Percentiles rank a stretch among this genome's conserved stretches.
Evolutionary conservation across 2,888 invertebrate genomes (phyloP).

Genomic region (Amblyjoppa fuscipennis): DNA sequence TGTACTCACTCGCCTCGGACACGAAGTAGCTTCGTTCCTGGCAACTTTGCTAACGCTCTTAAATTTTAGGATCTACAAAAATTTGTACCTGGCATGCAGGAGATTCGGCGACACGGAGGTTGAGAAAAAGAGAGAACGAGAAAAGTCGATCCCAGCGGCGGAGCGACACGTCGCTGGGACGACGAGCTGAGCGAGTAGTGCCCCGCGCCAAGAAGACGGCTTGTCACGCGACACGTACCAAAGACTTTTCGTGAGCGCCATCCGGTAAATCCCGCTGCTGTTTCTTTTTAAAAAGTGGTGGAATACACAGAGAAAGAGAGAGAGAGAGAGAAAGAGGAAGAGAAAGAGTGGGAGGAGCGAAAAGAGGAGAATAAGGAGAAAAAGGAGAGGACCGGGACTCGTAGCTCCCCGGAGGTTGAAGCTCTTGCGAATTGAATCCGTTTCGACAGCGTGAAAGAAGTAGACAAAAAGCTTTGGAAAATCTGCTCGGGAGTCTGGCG

Average conservation of each 20-base stretch:
- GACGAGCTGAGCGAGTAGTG: slow-evolving; percentile 29
- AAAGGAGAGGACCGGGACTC: slow-evolving; percentile 33
- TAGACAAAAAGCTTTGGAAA: slow-evolving; percentile 70
- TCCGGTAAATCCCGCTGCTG: slow-evolving; percentile 50
- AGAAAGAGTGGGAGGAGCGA: slow-evolving; percentile 11
- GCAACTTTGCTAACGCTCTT: slow-evolving; percentile 19
- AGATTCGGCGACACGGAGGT: slow-evolving; percentile 20
- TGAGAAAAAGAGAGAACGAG: slow-evolving; percentile 1
- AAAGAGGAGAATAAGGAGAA: slow-evolving; percentile 42
- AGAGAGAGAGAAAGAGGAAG: slow-evolving; percentile 34
- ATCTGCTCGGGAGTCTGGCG: slow-evolving; percentile 64
- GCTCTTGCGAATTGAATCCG: slow-evolving; percentile 71
- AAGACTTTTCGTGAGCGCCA: slow-evolving; percentile 45
- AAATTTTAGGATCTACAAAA: slow-evolving; percentile 26
- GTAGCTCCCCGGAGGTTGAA: slow-evolving; percentile 61
- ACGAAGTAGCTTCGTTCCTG: slow-evolving; percentile 6
- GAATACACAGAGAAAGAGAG: slow-evolving; percentile 36
- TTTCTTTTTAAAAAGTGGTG: slow-evolving; percentile 52
- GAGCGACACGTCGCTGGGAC: slow-evolving; percentile 26
- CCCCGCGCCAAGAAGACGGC: slow-evolving; percentile 38
- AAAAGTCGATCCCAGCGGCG: slow-evolving; percentile 45
- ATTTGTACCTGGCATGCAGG: not conserved
- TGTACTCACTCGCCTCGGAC: not conserved
- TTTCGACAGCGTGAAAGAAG: slow-evolving; percentile 64
- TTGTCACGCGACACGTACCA: slow-evolving; percentile 57